Percentiles rank a stretch among this genome's conserved stretches.
Evolutionary conservation across 2,888 invertebrate genomes (phyloP).

Genomic region (Cetonia aurata): DNA sequence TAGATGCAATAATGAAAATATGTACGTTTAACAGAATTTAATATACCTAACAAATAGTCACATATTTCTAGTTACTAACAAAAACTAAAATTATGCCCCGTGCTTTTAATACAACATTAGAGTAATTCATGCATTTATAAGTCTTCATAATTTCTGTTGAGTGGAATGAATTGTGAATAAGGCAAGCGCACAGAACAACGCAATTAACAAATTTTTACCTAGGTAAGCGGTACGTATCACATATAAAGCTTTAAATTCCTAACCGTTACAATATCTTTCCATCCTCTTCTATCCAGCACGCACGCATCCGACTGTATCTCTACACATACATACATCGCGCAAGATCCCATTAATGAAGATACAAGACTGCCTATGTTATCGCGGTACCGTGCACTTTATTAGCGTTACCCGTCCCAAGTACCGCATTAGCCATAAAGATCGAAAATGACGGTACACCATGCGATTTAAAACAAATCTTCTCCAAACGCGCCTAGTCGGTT

Average conservation of each 20-base stretch:
- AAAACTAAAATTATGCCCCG: too few relatives aligned
- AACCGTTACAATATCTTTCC: conserved; percentile 22
- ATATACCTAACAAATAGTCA: too few relatives aligned
- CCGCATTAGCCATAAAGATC: conserved; percentile 42
- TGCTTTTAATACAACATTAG: not conserved
- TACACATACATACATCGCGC: conserved; percentile 9
- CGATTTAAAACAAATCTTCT: conserved; percentile 42
- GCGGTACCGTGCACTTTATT: conserved; percentile 41
- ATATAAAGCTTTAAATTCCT: conserved; percentile 38
- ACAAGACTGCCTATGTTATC: conserved; percentile 40
- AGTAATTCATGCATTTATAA: conserved; percentile 14
- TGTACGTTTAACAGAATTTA: too few relatives aligned
- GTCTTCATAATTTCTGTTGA: conserved; percentile 10
- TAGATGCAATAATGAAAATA: too few relatives aligned
- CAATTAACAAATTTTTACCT: conserved; percentile 35
- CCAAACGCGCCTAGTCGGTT: conserved; percentile 23
- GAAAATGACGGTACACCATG: conserved; percentile 42
- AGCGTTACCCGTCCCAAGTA: conserved; percentile 36
- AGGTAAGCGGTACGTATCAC: conserved; percentile 23
- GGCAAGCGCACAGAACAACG: conserved; percentile 16
- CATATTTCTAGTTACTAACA: too few relatives aligned
- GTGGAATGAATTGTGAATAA: conserved; percentile 16
- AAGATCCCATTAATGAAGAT: conserved; percentile 41
- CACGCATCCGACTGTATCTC: conserved; percentile 6
- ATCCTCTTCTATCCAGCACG: conserved; percentile 11